A percentile compares a stretch with the other conserved stretches of the same genome.
These are phyloP conservation scores for Sphecodes monilicornis DNA, from an alignment of 2,888 invertebrate genomes.

Conservation along the genomic window DNA sequence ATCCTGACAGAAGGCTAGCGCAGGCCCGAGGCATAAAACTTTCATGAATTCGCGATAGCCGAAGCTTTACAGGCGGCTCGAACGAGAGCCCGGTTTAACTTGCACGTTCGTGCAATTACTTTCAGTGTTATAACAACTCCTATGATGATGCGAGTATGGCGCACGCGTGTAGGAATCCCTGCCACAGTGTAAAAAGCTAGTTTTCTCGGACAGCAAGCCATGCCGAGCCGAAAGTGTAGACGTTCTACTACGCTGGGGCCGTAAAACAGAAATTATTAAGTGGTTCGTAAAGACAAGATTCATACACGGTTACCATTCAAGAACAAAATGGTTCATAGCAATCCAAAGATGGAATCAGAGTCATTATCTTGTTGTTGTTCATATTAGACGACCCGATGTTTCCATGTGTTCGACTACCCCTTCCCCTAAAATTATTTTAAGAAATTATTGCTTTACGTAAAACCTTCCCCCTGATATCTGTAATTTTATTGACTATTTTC, in stretches of 20 bases:
- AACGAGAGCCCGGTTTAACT: conserved; percentile 59
- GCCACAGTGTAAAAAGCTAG: conserved; percentile 61
- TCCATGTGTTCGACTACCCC: background rate
- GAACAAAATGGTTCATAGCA: conserved; percentile 20
- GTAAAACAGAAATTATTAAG: conserved; percentile 69
- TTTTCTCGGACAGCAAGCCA: conserved; percentile 48
- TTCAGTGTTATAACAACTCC: conserved; percentile 59
- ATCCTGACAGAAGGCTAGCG: conserved; percentile 20
- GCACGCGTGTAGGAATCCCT: background rate
- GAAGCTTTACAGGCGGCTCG: conserved; percentile 21
- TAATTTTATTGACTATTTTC: no score
- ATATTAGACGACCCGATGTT: background rate
- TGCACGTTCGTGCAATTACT: conserved; percentile 62
- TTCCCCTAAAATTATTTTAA: background rate
- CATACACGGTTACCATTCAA: conserved; percentile 31
- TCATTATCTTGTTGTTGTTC: background rate
- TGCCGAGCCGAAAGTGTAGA: conserved; percentile 24
- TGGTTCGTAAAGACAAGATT: conserved; percentile 53
- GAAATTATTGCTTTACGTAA: background rate
- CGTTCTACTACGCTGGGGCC: conserved; percentile 45
- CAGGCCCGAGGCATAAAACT: conserved; percentile 42
- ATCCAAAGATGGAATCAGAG: background rate
- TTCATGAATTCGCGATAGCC: conserved; percentile 51
- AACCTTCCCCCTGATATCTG: no score
- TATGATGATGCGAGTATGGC: conserved; percentile 55